Evolutionary conservation across 2,797 vertebrate species (phyloP), one percentile per base, ranked within the genome.

Genomic region (Malacoctenus gilli): DNA sequence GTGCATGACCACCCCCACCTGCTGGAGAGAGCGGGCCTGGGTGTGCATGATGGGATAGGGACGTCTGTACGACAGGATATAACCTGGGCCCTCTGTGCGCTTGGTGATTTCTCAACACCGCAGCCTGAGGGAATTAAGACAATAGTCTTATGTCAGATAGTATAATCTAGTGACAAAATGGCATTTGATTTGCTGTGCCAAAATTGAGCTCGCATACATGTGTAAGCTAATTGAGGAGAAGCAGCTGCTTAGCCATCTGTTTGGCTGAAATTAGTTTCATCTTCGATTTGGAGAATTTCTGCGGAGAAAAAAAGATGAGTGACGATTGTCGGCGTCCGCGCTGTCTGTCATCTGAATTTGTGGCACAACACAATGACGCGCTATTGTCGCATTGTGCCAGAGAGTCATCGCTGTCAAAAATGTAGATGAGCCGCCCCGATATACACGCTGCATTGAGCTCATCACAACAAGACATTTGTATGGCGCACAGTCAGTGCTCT

Each of bases 1-100:
- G 82, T 77, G 80, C 84, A 86, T 86, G 83, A 89, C 86, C 89
- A 87, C 86, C 86, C 81, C 86, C 85, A 89, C 83, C 86, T 89
- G 82, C 85, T 88, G 80, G 80, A 85, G 70, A 86, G 81, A 80
- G 77, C 75, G 74, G 75, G 73, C 78, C 64, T 52, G 77, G 79
- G 68, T 85, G 79, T 86, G 85, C 80, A 80, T 83, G 82, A 87
- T 84, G 84, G 83, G 85, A 87, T 87, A 84, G 77, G 64, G 68
- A 67, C 37, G 78, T 83, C 83, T 86, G 82, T 63, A 58, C 83
- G 80, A 85, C 80, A 73, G 85, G 85, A 85, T 87, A 85, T 56
- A 84, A 77, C 70, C 82, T 74, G 82, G n/a, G 80, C 67, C 82
- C 75, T 74, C 72, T 80, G 68, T 72, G 68, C 78, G 70, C 81